A percentile compares a stretch with the other conserved stretches of the same genome.
Evolutionary conservation across 2,113 vertebrate species (phyloP).

Genomic region (Bagarius yarrelli): DNA sequence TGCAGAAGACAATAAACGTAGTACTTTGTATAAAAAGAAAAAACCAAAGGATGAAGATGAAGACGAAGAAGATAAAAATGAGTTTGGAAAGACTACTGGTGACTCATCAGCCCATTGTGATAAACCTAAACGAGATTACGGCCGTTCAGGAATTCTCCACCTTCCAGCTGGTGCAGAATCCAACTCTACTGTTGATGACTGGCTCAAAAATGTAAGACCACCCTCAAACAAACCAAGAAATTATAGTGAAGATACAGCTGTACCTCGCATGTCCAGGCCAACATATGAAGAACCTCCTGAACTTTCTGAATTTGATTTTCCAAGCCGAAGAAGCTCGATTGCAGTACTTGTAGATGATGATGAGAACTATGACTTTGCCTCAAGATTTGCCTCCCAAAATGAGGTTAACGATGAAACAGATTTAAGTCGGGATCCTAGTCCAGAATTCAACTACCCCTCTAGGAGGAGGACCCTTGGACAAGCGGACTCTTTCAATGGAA

Average conservation of each 20-base stretch:
- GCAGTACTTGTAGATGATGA: slow-evolving; percentile 66
- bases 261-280: slow-evolving; percentile 66
- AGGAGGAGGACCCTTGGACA: slow-evolving; percentile 58
- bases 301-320: slow-evolving; percentile 76
- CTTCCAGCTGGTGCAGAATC: slow-evolving; percentile 62
- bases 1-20: slow-evolving; percentile 86
- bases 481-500: slow-evolving; percentile 58
- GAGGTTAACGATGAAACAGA: slow-evolving; percentile 60
- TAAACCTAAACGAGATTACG: slow-evolving; percentile 57
- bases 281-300: slow-evolving; percentile 60
- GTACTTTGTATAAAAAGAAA: slow-evolving; percentile 94
- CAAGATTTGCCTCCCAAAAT: slow-evolving; percentile 71
- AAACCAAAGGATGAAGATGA: slow-evolving; percentile 75
- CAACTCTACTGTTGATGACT: slow-evolving; percentile 74
- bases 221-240: slow-evolving; percentile 66
- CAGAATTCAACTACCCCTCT: slow-evolving; percentile 64
- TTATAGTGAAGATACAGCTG: slow-evolving; percentile 60
- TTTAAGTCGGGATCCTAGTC: slow-evolving; percentile 62
- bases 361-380: slow-evolving; percentile 59
- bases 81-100: slow-evolving; percentile 44
- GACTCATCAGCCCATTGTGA: slow-evolving; percentile 48
- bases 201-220: slow-evolving; percentile 80
- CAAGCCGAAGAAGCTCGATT: slow-evolving; percentile 68
- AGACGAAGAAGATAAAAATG: slow-evolving; percentile 53
- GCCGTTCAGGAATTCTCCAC: slow-evolving; percentile 65